Conservation (phyloP, 2,113 vertebrate genomes). For the Podarcis cretensis region DNA sequence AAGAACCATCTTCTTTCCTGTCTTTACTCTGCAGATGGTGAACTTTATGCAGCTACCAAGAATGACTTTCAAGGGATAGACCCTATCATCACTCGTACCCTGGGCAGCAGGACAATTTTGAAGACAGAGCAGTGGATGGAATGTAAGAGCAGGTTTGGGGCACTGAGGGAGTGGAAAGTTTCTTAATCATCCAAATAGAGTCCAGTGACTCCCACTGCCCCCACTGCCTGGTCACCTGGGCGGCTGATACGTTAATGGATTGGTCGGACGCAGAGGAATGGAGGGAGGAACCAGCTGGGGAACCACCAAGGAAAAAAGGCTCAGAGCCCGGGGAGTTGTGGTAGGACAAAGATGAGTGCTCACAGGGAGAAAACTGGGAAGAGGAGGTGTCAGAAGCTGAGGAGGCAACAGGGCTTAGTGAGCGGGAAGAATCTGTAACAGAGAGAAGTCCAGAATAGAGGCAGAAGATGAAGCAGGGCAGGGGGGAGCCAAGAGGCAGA, state of each 20-base stretch:
- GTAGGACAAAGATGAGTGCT: no score
- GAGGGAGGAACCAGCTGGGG: no score
- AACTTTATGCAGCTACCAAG: constrained; percentile 91
- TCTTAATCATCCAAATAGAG: background rate
- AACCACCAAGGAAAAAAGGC: no score
- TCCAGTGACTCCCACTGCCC: background rate
- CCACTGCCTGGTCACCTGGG: background rate
- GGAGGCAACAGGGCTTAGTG: no score
- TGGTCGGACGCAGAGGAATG: background rate
- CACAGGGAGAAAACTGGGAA: no score
- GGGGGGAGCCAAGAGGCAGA: no score
- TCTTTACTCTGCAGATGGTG: constrained; percentile 79
- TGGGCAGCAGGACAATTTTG: constrained; percentile 80
- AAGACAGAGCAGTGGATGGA: constrained; percentile 93
- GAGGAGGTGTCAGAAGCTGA: no score
- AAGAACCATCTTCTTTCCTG: accelerated
- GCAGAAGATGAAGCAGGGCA: no score
- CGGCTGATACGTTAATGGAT: background rate
- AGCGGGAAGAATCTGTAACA: no score
- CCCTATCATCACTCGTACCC: constrained; percentile 87
- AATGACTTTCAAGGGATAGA: constrained; percentile 92
- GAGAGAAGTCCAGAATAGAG: no score
- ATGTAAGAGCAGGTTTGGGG: constrained; percentile 42
- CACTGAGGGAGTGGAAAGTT: background rate
- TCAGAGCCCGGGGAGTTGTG: no score